Evolutionary conservation across 92 coral and sea anemone genomes (phyloP).

Genomic region (Umimayanthus kanabou): DNA sequence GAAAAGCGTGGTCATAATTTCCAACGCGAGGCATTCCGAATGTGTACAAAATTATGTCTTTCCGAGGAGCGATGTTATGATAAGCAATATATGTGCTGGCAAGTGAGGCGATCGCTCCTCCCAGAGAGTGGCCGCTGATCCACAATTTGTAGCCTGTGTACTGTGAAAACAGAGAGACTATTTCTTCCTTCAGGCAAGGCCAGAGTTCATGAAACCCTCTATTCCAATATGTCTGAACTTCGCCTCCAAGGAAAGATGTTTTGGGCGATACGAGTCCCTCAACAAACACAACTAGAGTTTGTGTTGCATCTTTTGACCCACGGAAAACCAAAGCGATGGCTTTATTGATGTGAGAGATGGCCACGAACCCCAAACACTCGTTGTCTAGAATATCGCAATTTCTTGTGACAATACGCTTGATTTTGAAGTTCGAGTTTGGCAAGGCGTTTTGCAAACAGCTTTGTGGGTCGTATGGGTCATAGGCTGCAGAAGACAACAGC

Average conservation of each 20-base stretch:
- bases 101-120: constrained; percentile 49
- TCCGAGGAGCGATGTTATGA: constrained; percentile 33
- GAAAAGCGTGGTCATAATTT: constrained; percentile 46
- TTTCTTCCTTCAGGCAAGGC: constrained; percentile 39
- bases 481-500: constrained; percentile 55
- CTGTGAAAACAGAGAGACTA: constrained; percentile 34
- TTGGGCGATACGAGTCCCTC: too few relatives aligned
- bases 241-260: not conserved
- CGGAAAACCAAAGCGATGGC: too few relatives aligned
- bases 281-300: too few relatives aligned
- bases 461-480: constrained; percentile 53
- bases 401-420: constrained; percentile 47
- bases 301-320: too few relatives aligned
- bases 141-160: constrained; percentile 47
- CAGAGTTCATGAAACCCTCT: constrained; percentile 34
- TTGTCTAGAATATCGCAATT: constrained; percentile 47
- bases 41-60: constrained; percentile 46
- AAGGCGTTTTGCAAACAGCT: constrained; percentile 52
- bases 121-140: constrained; percentile 61
- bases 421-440: constrained; percentile 43
- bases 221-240: constrained; percentile 38
- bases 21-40: constrained; percentile 59
- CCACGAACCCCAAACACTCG: constrained; percentile 65
- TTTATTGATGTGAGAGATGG: constrained; percentile 50
- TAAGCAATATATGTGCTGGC: constrained; percentile 47